Conservation (phyloP, 2,113 vertebrate species). For the Ascaphus truei region DNA sequence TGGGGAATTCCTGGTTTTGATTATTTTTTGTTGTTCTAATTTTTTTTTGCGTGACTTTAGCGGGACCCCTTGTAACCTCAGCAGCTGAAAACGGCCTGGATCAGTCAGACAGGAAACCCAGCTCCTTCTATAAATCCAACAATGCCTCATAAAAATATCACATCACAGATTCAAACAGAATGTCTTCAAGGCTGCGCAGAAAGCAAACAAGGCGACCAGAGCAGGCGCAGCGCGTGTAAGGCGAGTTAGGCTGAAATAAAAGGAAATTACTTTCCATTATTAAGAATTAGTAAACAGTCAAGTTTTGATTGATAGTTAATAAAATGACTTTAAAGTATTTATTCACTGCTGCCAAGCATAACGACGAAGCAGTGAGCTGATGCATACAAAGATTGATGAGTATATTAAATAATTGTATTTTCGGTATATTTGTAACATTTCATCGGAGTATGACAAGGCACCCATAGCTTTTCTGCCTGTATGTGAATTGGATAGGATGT, state of each 20-base stretch:
- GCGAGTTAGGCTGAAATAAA: background rate
- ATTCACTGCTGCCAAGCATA: background rate
- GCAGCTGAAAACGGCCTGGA: conserved; percentile 39
- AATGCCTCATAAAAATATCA: conserved; percentile 52
- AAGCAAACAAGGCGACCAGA: background rate
- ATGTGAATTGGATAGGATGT: conserved; percentile 3
- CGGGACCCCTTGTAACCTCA: conserved; percentile 40
- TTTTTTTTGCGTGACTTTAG: conserved; percentile 43
- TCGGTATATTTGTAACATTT: background rate
- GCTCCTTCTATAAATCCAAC: conserved; percentile 17
- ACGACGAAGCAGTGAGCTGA: background rate
- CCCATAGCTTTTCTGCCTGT: background rate
- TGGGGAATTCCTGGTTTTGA: conserved; percentile 18
- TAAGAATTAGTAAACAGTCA: conserved; percentile 18
- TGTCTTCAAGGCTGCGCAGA: conserved; percentile 30
- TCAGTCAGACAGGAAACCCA: conserved; percentile 41
- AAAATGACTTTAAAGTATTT: background rate
- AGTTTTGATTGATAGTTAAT: conserved; percentile 2
- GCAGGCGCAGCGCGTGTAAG: background rate
- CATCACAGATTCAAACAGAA: conserved; percentile 48
- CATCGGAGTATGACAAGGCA: background rate
- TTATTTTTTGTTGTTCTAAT: conserved; percentile 35
- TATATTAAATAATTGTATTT: background rate
- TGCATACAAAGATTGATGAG: background rate
- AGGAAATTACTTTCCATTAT: conserved; percentile 19